These are phyloP conservation scores for Hypotaenidia philippensis DNA, from an alignment of 2,797 vertebrate species.

Conservation along the genomic window DNA sequence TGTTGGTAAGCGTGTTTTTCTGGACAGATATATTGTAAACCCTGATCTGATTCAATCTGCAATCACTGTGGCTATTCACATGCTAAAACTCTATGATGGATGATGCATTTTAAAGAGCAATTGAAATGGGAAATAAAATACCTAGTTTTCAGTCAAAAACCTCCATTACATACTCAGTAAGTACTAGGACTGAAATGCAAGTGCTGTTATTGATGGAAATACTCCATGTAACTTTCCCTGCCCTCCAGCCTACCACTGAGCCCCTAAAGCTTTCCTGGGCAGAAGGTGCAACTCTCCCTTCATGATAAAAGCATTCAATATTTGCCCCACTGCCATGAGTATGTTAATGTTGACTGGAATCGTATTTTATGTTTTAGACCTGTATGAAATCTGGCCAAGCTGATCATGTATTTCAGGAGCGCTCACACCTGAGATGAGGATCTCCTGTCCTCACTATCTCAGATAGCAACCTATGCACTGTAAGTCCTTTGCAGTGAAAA, in stretches of 20 bases:
- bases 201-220: not conserved
- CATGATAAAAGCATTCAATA: not conserved
- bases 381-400: not conserved
- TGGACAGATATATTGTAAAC: not conserved
- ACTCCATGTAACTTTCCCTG: not conserved
- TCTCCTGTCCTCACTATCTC: not conserved
- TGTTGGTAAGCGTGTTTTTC: not conserved
- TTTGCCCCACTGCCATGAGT: not conserved
- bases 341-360: not conserved
- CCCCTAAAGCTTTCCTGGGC: not conserved
- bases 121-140: slow-evolving; percentile 15
- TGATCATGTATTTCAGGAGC: not conserved
- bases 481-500: not conserved
- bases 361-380: not conserved
- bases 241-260: not conserved
- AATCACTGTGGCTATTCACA: slow-evolving; percentile 10
- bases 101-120: not conserved
- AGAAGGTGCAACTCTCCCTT: not conserved
- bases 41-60: not conserved
- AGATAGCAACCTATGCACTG: not conserved
- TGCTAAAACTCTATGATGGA: not conserved
- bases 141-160: not conserved
- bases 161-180: not conserved
- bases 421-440: not conserved
- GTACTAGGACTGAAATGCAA: not conserved